These are phyloP conservation scores for Mohoua ochrocephala DNA, from an alignment of 2,113 vertebrate species.

Conservation along the genomic window DNA sequence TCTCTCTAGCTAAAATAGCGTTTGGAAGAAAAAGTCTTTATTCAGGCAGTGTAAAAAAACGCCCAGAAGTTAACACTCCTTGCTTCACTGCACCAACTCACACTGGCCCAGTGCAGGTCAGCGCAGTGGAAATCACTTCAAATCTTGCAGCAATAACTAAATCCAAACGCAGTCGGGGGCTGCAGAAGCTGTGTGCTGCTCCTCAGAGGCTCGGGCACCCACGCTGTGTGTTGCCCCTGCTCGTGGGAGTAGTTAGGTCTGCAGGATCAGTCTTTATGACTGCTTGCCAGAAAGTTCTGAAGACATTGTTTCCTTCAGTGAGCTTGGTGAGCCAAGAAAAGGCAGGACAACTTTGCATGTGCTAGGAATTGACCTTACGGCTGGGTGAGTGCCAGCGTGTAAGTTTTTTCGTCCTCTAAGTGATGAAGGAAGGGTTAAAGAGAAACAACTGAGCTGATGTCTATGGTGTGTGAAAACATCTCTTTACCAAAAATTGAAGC, in stretches of 20 bases:
- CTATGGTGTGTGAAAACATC: background rate
- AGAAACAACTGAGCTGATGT: background rate
- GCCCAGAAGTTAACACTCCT: background rate
- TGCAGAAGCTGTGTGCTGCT: background rate
- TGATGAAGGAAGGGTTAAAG: background rate
- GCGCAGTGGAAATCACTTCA: background rate
- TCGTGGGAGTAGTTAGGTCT: background rate
- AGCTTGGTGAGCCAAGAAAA: background rate
- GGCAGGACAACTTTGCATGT: background rate
- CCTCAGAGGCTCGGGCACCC: background rate
- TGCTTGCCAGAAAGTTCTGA: background rate
- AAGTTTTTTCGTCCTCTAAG: background rate
- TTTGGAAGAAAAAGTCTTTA: background rate
- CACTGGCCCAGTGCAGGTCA: background rate
- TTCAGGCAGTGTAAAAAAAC: background rate
- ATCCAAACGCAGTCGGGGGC: background rate
- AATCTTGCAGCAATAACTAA: background rate
- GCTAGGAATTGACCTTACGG: background rate
- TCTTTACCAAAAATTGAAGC: background rate
- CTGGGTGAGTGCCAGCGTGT: background rate
- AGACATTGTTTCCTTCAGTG: background rate
- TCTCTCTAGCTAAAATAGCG: background rate
- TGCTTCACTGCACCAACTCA: background rate
- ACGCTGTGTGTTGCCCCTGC: accelerated
- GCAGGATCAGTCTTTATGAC: background rate